These are phyloP conservation scores for Tupaia tana DNA, from an alignment of 2,113 vertebrate genomes.

Conservation along the genomic window DNA sequence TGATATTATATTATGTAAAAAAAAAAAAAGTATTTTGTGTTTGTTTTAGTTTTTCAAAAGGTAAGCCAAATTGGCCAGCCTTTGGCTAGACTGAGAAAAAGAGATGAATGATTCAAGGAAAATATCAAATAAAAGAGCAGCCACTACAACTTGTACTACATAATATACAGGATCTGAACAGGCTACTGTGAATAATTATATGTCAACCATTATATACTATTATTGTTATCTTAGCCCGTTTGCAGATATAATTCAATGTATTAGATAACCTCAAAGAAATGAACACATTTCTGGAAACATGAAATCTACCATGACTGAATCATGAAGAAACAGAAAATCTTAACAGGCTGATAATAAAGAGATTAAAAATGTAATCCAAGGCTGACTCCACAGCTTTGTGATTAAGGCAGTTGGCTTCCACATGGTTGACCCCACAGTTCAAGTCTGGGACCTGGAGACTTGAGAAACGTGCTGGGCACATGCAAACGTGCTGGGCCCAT, in stretches of 20 bases:
- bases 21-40: background rate
- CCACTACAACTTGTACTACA: background rate
- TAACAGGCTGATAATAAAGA: background rate
- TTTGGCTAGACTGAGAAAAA: background rate
- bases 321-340: background rate
- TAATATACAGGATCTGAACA: background rate
- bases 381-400: too few species aligned
- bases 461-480: too few species aligned
- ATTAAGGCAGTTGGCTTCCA: too few species aligned
- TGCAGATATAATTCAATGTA: too few species aligned
- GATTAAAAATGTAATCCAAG: background rate
- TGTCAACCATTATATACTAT: background rate
- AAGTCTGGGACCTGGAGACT: too few species aligned
- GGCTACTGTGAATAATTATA: background rate
- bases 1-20: too few species aligned
- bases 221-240: too few species aligned
- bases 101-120: background rate
- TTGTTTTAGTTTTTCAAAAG: background rate
- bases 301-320: background rate
- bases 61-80: background rate
- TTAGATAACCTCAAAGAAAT: background rate
- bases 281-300: background rate
- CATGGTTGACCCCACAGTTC: too few species aligned
- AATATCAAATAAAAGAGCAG: background rate
- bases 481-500: too few species aligned